Base-by-base conservation (phyloP, 2,888 invertebrate species). In the Epirrita christyi region DNA sequence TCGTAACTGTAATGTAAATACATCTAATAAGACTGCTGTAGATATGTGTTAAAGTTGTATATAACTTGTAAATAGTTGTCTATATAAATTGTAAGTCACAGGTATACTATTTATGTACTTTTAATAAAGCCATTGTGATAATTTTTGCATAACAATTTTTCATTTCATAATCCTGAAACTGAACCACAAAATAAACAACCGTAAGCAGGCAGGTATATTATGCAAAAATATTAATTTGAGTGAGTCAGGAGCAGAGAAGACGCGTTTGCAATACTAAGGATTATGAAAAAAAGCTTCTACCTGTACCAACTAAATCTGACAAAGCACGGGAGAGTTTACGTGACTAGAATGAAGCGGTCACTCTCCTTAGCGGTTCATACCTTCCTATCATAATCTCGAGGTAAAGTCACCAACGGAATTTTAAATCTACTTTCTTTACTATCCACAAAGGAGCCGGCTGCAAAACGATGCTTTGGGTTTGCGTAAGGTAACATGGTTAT, bases 41-140 rank as follows among this genome's bases (percentile, higher is more conserved):
- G 91, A 80, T 79, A 83, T 86, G 79, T 86, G 87, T 89, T 87
- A 88, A 88, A 86, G 87, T 42, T 91, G 92, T 91, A 90, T 74
- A 92, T 89, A 91, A 71, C 73, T 70, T 92, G 89, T 90, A 90
- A 86, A 91, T 89, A 88, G 75, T 82, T 90, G 90, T 91, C 85
- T 85, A 90, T 88, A 85, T 67, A 55, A 51, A 37, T 21, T 57
- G 37, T 85, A 90, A 91, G 89, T 91, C 89, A 89, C 88, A 75
- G 88, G 89, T 91, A 90, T 91, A 92, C 91, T 91, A 91, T 91
- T 92, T 92, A 92, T 92, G 90, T 92, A 92, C 85, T 90, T 91
- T 90, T 91, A 92, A 3, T 91, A 92, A 92, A 92, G 90, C 89
- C 89, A 92, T 92, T 92, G 92, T 92, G 92, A 92, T 92, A 91